A percentile compares a stretch with the other conserved stretches of the same genome.
Conservation (phyloP, 2,113 vertebrate species). For the Eira barbara region DNA sequence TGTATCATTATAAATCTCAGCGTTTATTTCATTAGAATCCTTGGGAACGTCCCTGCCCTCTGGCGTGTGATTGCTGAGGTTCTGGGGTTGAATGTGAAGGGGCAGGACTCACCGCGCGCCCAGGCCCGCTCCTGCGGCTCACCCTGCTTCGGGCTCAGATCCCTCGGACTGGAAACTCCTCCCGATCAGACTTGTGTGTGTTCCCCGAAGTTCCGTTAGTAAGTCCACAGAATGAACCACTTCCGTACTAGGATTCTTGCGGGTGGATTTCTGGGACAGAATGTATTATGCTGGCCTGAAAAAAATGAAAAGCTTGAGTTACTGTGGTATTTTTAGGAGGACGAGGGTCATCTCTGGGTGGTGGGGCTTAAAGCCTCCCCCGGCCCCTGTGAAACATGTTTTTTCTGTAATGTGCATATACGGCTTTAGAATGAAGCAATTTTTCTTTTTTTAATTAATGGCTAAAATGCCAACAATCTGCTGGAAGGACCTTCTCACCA, state of each 20-base stretch:
- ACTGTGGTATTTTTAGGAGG: neutral
- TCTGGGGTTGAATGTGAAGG: neutral
- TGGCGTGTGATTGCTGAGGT: neutral
- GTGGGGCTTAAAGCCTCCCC: neutral
- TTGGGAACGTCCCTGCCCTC: neutral
- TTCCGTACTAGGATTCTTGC: neutral
- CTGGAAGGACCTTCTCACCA: neutral
- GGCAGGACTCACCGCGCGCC: neutral
- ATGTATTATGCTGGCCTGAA: neutral
- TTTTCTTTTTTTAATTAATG: neutral
- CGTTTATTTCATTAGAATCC: neutral
- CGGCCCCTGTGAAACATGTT: neutral
- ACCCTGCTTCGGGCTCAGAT: rapidly evolving
- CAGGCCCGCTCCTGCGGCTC: rapidly evolving
- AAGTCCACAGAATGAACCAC: neutral
- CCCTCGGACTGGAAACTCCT: neutral
- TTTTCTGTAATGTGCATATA: neutral
- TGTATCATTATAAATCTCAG: neutral
- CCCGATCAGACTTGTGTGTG: neutral
- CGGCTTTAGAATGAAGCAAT: neutral
- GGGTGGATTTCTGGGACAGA: neutral
- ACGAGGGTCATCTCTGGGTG: neutral
- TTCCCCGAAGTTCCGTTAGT: neutral
- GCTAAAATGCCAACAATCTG: neutral
- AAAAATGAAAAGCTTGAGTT: neutral